Percentiles rank a stretch among this genome's conserved stretches.
Evolutionary conservation across 2,888 invertebrate genomes (phyloP).

Genomic region (Melanargia galathea): DNA sequence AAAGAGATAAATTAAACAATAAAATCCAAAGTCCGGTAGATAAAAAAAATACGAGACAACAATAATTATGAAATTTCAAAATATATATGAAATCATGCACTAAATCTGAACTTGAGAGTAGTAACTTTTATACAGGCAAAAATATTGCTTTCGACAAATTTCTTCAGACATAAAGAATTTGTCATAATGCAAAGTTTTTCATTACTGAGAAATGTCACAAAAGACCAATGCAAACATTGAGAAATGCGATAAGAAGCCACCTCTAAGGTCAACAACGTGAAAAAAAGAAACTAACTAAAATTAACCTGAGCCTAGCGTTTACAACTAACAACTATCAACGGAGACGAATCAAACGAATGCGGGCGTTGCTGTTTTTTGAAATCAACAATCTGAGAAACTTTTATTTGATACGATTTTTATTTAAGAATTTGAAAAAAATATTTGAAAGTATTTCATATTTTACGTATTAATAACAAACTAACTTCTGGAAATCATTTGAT

Average conservation of each 20-base stretch:
- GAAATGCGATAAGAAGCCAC: conserved; percentile 4
- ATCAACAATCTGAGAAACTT: no score
- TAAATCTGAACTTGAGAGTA: not conserved
- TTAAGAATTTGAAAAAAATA: not conserved
- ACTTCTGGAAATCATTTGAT: no score
- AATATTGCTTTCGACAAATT: not conserved
- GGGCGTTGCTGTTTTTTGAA: not conserved
- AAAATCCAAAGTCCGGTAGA: not conserved
- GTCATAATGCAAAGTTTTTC: not conserved
- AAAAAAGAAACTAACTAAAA: conserved; percentile 2
- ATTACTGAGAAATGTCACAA: not conserved
- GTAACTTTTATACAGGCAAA: not conserved
- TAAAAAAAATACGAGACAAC: no score
- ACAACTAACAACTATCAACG: conserved; percentile 12
- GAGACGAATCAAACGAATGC: not conserved
- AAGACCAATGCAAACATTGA: not conserved
- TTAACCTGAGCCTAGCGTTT: conserved; percentile 19
- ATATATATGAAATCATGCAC: not conserved
- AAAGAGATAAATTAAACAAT: not conserved
- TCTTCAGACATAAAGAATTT: not conserved
- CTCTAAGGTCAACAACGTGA: conserved; percentile 4
- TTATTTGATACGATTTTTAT: no score
- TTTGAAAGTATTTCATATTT: not conserved
- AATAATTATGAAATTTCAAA: not conserved
- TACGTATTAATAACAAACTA: no score